Evolutionary conservation across 2,797 vertebrate species (phyloP), one percentile per base, ranked within the genome.

Genomic region (Platalea minor): DNA sequence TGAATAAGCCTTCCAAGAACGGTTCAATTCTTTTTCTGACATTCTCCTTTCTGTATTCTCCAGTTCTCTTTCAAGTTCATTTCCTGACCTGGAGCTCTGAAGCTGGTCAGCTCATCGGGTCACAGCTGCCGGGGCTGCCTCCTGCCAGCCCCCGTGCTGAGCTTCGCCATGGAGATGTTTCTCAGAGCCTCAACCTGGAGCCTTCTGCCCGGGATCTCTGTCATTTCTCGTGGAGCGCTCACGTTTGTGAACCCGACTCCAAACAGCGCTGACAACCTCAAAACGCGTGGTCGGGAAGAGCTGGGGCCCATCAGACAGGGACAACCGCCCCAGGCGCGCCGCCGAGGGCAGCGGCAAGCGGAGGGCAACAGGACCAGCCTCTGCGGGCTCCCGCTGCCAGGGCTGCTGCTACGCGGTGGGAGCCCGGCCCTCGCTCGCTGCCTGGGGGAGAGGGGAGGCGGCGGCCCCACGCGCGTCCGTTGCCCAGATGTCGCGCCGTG

Each of bases 401-500:
- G 80, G 53, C 57, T 50, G 59, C 51, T 53, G 26, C 2, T n/a
- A 0, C 0, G 0, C 4, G 31, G 13, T 29, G 54, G 31, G 21
- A 45, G 72, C 70, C 53, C 5, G 48, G 57, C 46, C 8, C 1
- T 16, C 53, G 37, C 37, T 39, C 61, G 8, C 48, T 43, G 67
- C 57, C 18, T 39, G 37, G 37, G 35, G 25, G 5, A 31, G 39
- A 13, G 17, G 46, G 24, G 23, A 59, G 39, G 35, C 59, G 65
- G 6, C 2, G 7, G 54, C 48, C 26, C 0, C 3, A 0, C 3
- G 1, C 1, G 1, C 29, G 37, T 17, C 11, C 11, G 35, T 5
- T 74, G n/a, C 16, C 3, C 1, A 46, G 45, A 60, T 23, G 5
- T 10, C 72, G 11, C 5, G 31, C 46, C 35, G 7, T 1, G 31